These are phyloP conservation scores for Cheiracanthium punctorium DNA, from an alignment of 2,888 invertebrate genomes.

Conservation along the genomic window DNA sequence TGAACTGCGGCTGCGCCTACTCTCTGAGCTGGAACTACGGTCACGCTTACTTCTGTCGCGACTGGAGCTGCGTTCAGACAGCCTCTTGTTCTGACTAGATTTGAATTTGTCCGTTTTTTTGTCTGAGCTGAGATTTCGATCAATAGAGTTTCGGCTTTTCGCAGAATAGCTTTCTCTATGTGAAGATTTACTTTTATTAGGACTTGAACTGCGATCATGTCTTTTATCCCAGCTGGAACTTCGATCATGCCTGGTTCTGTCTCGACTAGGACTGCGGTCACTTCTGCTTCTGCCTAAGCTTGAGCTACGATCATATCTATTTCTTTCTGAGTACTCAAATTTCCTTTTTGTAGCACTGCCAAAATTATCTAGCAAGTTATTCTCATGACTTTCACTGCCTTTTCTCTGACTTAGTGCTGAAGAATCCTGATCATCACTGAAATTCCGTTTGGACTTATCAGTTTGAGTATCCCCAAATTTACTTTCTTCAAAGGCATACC, in stretches of 20 bases:
- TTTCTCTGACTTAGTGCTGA: too few species aligned
- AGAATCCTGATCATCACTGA: neutral
- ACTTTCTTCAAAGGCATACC: neutral
- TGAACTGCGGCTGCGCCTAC: neutral
- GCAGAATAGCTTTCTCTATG: too few species aligned
- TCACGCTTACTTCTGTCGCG: neutral
- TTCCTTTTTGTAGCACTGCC: too few species aligned
- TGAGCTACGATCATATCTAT: neutral
- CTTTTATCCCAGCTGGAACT: neutral
- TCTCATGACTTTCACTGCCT: neutral
- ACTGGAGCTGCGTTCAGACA: neutral
- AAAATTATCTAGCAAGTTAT: too few species aligned
- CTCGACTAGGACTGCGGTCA: neutral
- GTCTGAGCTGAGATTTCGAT: too few species aligned
- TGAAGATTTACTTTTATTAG: neutral
- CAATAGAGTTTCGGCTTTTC: too few species aligned
- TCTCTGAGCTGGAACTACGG: neutral
- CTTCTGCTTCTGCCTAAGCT: neutral
- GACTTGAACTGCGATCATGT: neutral
- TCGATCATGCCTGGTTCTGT: neutral
- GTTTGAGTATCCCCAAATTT: neutral
- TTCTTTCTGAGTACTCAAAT: neutral
- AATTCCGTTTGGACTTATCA: neutral
- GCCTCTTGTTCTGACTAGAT: neutral
- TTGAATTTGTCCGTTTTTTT: too few species aligned